These are phyloP conservation scores for Periophthalmus magnuspinnatus DNA, from an alignment of 2,797 vertebrate genomes.

Conservation along the genomic window DNA sequence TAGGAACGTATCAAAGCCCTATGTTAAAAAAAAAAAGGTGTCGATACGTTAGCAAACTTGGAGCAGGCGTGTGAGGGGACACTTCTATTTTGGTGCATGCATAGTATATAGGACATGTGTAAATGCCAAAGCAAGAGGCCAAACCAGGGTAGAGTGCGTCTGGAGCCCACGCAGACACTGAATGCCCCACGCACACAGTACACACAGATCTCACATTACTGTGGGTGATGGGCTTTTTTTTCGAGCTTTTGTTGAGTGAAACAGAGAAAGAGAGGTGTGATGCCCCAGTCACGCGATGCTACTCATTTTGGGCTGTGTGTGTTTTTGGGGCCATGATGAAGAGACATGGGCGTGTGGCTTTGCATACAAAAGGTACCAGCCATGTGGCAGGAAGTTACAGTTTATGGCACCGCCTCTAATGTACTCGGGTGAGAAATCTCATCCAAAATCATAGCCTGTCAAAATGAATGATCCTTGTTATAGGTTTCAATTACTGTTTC, in stretches of 20 bases:
- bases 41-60: slow-evolving; percentile 20
- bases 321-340: slow-evolving; percentile 8
- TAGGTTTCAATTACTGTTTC: background rate
- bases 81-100: slow-evolving; percentile 29
- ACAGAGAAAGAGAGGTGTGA: slow-evolving; percentile 64
- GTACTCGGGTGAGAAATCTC: slow-evolving; percentile 19
- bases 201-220: slow-evolving; percentile 64
- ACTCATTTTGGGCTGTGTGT: slow-evolving; percentile 11
- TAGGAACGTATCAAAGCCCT: background rate
- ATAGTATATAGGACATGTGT: slow-evolving; percentile 24
- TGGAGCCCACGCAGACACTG: slow-evolving; percentile 27
- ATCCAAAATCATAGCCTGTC: slow-evolving; percentile 5
- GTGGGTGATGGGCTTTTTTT: slow-evolving; percentile 38
- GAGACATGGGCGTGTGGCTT: slow-evolving; percentile 9
- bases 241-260: slow-evolving; percentile 63
- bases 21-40: slow-evolving; percentile 27
- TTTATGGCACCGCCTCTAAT: slow-evolving; percentile 30
- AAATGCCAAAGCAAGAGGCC: slow-evolving; percentile 46
- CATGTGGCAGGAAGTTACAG: slow-evolving; percentile 47
- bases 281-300: slow-evolving; percentile 69
- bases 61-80: slow-evolving; percentile 15
- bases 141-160: slow-evolving; percentile 45
- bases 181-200: slow-evolving; percentile 19
- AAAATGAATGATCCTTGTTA: slow-evolving; percentile 5
- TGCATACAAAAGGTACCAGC: slow-evolving; percentile 26